Evolutionary conservation across 2,113 vertebrate species (phyloP).

Genomic region (Andinoacara biseriatus): DNA sequence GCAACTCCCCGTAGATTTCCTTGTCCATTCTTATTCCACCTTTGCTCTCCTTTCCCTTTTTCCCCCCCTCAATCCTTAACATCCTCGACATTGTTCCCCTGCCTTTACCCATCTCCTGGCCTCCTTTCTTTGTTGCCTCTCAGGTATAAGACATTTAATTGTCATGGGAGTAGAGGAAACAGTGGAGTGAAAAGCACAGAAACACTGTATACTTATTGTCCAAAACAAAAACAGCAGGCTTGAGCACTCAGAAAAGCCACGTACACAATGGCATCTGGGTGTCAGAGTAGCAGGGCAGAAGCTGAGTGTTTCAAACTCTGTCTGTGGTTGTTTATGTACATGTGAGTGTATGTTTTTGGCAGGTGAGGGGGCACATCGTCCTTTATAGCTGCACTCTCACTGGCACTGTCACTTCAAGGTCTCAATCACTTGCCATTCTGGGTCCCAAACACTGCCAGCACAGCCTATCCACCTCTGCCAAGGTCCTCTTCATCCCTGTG

Average conservation of each 20-base stretch:
- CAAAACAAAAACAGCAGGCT: conserved; percentile 49
- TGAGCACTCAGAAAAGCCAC: conserved; percentile 27
- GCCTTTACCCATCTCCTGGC: not conserved
- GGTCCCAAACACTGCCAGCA: conserved; percentile 61
- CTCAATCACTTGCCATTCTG: conserved; percentile 65
- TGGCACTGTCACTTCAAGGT: conserved; percentile 74
- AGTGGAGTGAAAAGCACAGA: conserved; percentile 28
- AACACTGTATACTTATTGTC: conserved; percentile 45
- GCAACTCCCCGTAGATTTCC: conserved; percentile 21
- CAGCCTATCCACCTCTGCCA: conserved; percentile 67
- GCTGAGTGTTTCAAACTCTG: conserved; percentile 37
- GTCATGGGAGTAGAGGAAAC: conserved; percentile 51
- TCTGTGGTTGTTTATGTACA: conserved; percentile 53
- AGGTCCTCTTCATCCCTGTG: conserved; percentile 66
- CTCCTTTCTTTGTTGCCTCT: conserved; percentile 27
- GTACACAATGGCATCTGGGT: conserved; percentile 26
- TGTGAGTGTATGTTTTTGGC: conserved; percentile 63
- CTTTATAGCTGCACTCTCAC: conserved; percentile 63
- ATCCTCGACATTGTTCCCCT: not conserved
- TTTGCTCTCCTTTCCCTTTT: conserved; percentile 27
- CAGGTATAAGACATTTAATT: conserved; percentile 54
- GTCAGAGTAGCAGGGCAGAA: conserved; percentile 25
- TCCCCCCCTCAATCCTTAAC: conserved; percentile 4
- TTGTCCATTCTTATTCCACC: not conserved
- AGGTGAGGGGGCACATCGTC: conserved; percentile 67